A percentile compares a stretch with the other conserved stretches of the same genome.
Evolutionary conservation across 2,113 vertebrate genomes (phyloP).

Genomic region (Indicator maculatus): DNA sequence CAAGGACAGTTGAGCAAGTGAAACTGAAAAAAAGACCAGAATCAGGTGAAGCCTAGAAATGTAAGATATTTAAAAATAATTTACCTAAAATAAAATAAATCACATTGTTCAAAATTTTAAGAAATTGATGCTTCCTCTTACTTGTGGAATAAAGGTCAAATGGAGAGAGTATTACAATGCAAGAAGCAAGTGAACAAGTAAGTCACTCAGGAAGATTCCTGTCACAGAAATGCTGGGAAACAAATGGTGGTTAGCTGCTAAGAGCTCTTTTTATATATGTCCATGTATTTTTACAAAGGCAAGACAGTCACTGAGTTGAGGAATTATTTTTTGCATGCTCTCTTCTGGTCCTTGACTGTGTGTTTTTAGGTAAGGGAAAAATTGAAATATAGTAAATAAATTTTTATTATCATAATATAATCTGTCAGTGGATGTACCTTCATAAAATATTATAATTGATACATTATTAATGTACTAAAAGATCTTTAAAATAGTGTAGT

Average conservation of each 20-base stretch:
- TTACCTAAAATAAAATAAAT: neutral
- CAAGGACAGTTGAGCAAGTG: neutral
- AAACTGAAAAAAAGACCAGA: constrained; percentile 6
- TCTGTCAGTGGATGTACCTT: neutral
- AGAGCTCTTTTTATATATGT: neutral
- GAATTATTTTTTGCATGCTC: neutral
- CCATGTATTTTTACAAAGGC: neutral
- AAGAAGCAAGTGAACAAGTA: neutral
- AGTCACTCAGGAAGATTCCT: neutral
- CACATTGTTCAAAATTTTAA: constrained; percentile 13
- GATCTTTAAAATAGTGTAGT: neutral
- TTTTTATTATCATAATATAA: neutral
- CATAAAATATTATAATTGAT: neutral
- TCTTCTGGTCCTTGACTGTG: neutral
- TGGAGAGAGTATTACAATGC: neutral
- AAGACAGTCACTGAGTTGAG: neutral
- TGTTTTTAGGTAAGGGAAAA: neutral
- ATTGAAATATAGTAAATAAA: neutral
- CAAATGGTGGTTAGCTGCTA: neutral
- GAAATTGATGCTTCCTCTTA: neutral
- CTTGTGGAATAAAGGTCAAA: neutral
- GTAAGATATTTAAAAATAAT: neutral
- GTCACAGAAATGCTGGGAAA: neutral
- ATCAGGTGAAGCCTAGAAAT: neutral
- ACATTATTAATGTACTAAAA: neutral